Evolutionary conservation across 2,797 vertebrate genomes (phyloP).

Genomic region (Melanotaenia nigrans): DNA sequence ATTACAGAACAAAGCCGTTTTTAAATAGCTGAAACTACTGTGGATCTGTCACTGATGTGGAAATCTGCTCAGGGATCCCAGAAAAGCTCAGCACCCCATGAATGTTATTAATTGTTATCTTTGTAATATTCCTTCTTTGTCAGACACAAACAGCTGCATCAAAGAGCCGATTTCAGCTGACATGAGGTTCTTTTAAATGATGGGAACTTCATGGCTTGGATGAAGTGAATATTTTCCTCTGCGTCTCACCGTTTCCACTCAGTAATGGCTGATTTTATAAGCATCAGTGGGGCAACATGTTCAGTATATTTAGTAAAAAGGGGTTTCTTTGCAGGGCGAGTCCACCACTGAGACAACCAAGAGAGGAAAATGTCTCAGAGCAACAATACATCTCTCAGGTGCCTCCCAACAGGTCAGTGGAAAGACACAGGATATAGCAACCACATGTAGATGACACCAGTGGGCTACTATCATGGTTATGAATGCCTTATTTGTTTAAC

Average conservation of each 20-base stretch:
- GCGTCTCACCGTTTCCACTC: too few relatives aligned
- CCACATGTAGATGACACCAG: constrained; percentile 39
- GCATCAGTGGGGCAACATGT: not conserved
- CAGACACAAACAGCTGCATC: constrained; percentile 2
- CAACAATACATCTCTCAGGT: constrained; percentile 60
- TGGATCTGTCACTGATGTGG: constrained; percentile 20
- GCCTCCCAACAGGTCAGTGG: constrained; percentile 57
- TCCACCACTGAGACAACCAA: not conserved
- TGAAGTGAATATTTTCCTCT: constrained; percentile 16
- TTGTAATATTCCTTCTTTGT: constrained; percentile 29
- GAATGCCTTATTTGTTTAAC: constrained; percentile 74
- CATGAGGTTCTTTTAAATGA: not conserved
- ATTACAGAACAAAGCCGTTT: constrained; percentile 20
- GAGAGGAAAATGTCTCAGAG: not conserved
- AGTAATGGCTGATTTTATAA: not conserved
- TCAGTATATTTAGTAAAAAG: too few relatives aligned
- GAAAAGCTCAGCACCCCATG: constrained; percentile 25
- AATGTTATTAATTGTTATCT: constrained; percentile 31
- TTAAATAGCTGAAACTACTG: not conserved
- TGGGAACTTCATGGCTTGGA: constrained; percentile 6
- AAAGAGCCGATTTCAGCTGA: not conserved
- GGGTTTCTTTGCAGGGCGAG: constrained; percentile 19
- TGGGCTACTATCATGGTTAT: constrained; percentile 29
- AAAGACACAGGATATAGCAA: constrained; percentile 12
- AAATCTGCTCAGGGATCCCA: not conserved